These are phyloP conservation scores for Xiphorhynchus erythropygius DNA, from an alignment of 2,797 vertebrate genomes.

Conservation along the genomic window DNA sequence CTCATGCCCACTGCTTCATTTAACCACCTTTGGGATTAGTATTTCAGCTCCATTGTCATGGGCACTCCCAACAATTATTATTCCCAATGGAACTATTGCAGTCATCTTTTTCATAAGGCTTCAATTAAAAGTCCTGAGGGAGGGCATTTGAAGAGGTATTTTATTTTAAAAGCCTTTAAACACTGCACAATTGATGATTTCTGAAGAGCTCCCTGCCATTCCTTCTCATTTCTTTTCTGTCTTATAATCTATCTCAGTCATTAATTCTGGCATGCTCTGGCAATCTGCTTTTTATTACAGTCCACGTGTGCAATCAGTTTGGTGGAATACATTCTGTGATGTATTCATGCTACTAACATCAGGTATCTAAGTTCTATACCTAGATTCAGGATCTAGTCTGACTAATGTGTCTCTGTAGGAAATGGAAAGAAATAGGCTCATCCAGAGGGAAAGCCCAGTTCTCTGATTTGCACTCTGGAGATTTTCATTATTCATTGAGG, in stretches of 20 bases:
- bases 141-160: not conserved
- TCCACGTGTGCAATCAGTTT: not conserved
- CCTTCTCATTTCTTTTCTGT: not conserved
- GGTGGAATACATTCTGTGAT: not conserved
- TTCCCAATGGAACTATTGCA: not conserved
- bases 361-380: fast-evolving
- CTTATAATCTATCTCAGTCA: not conserved
- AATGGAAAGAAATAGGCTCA: not conserved
- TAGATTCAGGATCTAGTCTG: not conserved
- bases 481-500: not conserved
- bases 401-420: not conserved
- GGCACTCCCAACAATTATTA: conserved; percentile 2
- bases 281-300: not conserved
- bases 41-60: not conserved
- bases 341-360: not conserved
- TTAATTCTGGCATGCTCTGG: not conserved
- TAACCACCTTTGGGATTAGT: conserved; percentile 13
- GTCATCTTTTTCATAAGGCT: not conserved
- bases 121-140: conserved; percentile 42
- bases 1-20: not conserved
- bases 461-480: not conserved
- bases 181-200: not conserved
- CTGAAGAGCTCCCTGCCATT: not conserved
- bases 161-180: conserved; percentile 45
- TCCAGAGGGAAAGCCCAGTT: not conserved